These are phyloP conservation scores for Pantala flavescens DNA, from an alignment of 1,140 invertebrate genomes.

Conservation along the genomic window DNA sequence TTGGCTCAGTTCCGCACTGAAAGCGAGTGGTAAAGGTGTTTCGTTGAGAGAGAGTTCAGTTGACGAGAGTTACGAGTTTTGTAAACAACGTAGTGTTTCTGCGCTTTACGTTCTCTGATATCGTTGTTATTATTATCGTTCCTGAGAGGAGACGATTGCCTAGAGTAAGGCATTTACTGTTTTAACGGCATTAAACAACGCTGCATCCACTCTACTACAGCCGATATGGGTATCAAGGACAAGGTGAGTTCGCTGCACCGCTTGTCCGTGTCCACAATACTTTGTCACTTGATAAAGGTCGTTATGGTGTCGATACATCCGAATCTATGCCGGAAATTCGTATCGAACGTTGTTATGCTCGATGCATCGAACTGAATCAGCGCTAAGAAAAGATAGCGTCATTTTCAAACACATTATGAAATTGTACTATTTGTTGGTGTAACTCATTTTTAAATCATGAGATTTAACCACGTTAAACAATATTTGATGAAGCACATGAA, in stretches of 20 bases:
- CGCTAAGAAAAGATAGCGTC: background rate
- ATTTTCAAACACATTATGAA: background rate
- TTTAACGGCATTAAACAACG: background rate
- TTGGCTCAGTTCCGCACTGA: background rate
- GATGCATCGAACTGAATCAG: background rate
- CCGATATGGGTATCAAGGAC: background rate
- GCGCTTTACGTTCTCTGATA: background rate
- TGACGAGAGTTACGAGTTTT: background rate
- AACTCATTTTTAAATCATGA: too few relatives aligned
- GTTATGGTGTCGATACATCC: background rate
- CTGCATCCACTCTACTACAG: background rate
- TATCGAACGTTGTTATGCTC: background rate
- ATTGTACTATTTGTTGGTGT: background rate
- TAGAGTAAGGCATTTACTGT: background rate
- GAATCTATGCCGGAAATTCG: background rate
- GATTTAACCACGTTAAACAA: too few relatives aligned
- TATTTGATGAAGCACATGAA: too few relatives aligned
- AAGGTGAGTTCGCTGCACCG: background rate
- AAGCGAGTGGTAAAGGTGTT: background rate
- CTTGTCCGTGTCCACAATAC: background rate
- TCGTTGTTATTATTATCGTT: background rate
- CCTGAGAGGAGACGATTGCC: background rate
- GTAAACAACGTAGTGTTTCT: background rate
- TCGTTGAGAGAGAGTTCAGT: background rate
- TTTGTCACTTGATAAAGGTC: background rate